Conservation (phyloP, 1,140 invertebrate genomes). For the Hermatobates lingyangjiaoensis region DNA sequence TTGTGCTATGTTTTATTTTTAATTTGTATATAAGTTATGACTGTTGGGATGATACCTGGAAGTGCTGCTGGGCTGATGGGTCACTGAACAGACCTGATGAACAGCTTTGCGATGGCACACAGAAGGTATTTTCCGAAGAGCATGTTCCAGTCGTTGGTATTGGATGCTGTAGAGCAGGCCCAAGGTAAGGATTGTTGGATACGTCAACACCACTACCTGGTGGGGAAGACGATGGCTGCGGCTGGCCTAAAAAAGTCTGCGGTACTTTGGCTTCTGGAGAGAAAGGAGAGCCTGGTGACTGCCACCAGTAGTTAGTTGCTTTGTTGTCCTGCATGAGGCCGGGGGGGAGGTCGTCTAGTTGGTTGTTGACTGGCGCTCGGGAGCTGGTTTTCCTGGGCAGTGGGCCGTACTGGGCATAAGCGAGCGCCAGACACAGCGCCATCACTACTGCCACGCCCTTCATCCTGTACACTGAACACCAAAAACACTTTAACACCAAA, state of each 20-base stretch:
- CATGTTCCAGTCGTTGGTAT: not conserved
- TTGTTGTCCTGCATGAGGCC: not conserved
- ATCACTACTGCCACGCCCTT: no score
- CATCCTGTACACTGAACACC: no score
- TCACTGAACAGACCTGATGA: no score
- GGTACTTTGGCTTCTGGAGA: not conserved
- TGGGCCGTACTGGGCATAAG: no score
- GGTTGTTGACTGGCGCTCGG: no score
- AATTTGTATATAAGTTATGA: no score
- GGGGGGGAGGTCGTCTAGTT: not conserved
- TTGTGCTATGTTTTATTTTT: no score
- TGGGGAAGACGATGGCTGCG: not conserved
- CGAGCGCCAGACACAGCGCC: no score
- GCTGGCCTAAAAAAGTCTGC: conserved; percentile 1
- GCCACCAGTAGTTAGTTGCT: conserved; percentile 7
- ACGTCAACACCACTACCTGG: conserved; percentile 8
- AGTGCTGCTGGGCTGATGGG: no score
- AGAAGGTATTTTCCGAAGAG: not conserved
- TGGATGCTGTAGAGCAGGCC: conserved; percentile 3
- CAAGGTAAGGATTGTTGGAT: conserved; percentile 11
- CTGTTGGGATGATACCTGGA: no score
- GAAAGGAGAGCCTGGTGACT: conserved; percentile 5
- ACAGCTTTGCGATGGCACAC: conserved; percentile 5
- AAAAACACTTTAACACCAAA: no score
- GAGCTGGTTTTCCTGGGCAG: no score